phyloP scores from a whole-genome alignment of 2,113 vertebrate species.

The Isurus oxyrinchus region DNA sequence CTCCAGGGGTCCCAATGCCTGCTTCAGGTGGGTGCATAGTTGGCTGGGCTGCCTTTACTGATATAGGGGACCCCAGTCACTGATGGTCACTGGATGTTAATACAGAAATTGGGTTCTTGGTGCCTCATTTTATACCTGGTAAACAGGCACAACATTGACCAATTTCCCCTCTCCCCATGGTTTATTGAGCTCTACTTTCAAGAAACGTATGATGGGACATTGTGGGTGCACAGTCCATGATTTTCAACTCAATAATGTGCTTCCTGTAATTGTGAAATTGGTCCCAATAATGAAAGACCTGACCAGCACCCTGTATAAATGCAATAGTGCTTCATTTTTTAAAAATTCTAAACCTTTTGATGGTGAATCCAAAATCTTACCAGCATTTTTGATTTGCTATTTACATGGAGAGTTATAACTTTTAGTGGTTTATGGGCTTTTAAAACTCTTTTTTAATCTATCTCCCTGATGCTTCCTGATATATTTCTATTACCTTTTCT shows the following conservation, averaged over 20 bases:
- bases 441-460: not conserved
- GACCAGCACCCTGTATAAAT: not conserved
- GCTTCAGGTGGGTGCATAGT: not conserved
- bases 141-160: not conserved
- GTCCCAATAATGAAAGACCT: not conserved
- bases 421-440: not conserved
- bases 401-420: not conserved
- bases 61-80: not conserved
- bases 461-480: not conserved
- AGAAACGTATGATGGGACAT: not conserved
- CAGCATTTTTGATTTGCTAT: not conserved
- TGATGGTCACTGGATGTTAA: not conserved
- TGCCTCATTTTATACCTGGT: not conserved
- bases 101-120: not conserved
- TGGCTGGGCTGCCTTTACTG: not conserved
- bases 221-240: not conserved
- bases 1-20: not conserved
- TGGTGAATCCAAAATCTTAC: not conserved
- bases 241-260: not conserved
- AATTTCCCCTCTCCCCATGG: not conserved
- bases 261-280: not conserved
- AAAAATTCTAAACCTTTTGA: not conserved
- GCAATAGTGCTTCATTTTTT: not conserved
- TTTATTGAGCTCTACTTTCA: not conserved
- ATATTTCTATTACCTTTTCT: not conserved